Base-by-base conservation (phyloP, 2,113 vertebrate genomes). In the Eretmochelys imbricata region DNA sequence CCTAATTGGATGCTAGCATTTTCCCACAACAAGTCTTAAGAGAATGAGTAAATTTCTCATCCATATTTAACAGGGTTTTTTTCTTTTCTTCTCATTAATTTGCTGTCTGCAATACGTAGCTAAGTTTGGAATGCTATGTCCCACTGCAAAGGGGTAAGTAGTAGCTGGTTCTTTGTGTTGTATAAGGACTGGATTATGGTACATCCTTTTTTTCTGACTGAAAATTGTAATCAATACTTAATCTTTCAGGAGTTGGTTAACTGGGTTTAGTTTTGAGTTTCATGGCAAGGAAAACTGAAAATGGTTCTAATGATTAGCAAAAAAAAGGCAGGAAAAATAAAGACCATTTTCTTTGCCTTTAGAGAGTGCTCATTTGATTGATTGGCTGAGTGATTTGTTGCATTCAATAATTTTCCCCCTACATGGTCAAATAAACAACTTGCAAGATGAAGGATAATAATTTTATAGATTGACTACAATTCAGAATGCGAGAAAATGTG, bases 391-490 rank as follows among this genome's bases (percentile, higher is more conserved):
- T 4, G 13, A 92, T 96, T 96, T 91, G 88, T 82, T 84, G 14
- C 31, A 51, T 91, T 93, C 82, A 89, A 95, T 27, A 50, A n/a
- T 76, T 76, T 91, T 89, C 89, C 95, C 51, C 27, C 89, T 59
- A 86, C 51, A 10, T 78, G 1, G 57, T 69, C 62, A 96, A 93
- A 90, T 94, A 93, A 96, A 91, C 62, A 96, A 20, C 16, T 89
- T 94, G 46, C 4, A 91, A 46, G n/a, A 94, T 49, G 81, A 94
- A 96, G 14, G 6, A 2, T 90, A 89, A 92, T n/a, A 94, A 25
- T 88, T 96, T 94, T 95, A 91, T 92, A 78, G 51, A 59, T 82
- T 93, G 59, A 57, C 90, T 95, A 4, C 90, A 95, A 96, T 93
- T 96, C 49, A 95, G 27, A 25, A 57, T 88, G 53, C 50, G 81